Conservation (phyloP, 2,888 invertebrate genomes). For the Omphaloscelis lunosa region DNA sequence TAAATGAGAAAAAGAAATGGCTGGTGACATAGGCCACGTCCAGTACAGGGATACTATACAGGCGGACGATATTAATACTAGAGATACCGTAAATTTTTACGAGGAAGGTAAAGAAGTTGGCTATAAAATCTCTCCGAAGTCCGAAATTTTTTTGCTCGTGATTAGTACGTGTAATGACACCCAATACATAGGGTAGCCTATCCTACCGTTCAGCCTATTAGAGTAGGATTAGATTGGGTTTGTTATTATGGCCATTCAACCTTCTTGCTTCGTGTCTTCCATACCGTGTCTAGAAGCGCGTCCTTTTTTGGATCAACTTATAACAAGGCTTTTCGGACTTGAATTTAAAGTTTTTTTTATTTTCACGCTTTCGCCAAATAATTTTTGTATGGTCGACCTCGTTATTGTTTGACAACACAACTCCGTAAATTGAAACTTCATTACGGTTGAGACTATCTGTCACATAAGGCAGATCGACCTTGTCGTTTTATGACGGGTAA, state of each 20-base stretch:
- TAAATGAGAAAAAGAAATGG: too few species aligned
- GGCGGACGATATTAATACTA: slow-evolving; percentile 4
- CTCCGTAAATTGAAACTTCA: neutral
- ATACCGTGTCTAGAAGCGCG: slow-evolving; percentile 8
- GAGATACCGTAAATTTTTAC: slow-evolving; percentile 27
- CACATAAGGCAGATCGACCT: neutral
- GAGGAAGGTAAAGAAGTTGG: slow-evolving; percentile 7
- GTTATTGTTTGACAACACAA: neutral
- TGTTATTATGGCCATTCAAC: slow-evolving; percentile 38
- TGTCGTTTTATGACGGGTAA: neutral
- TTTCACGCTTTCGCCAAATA: neutral
- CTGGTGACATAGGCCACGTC: neutral
- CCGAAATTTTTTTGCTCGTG: slow-evolving; percentile 20
- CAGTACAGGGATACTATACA: neutral
- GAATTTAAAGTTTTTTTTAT: neutral
- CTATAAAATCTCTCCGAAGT: slow-evolving; percentile 32
- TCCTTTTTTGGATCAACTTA: neutral
- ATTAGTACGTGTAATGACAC: slow-evolving; percentile 45
- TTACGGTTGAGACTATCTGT: neutral
- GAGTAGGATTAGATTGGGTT: slow-evolving; percentile 40
- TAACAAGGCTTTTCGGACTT: neutral
- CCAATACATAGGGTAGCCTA: slow-evolving; percentile 24
- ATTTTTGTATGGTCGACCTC: neutral
- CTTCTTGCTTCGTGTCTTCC: slow-evolving; percentile 14
- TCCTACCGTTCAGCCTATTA: slow-evolving; percentile 28